Evolutionary conservation across 2,797 vertebrate genomes (phyloP).

Genomic region (Numenius phaeopus): DNA sequence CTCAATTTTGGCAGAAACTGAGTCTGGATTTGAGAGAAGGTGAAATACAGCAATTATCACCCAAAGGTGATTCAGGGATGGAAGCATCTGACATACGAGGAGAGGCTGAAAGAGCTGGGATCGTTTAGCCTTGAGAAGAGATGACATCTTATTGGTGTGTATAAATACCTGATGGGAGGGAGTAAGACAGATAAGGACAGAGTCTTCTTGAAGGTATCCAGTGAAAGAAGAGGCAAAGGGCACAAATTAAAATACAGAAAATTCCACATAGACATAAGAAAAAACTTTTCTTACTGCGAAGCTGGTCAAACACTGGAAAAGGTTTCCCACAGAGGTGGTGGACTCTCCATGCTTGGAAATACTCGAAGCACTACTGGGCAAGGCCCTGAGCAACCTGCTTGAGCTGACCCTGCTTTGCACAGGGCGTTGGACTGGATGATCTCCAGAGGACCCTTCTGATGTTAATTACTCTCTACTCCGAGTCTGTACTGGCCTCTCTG

Average conservation of each 20-base stretch:
- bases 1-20: neutral
- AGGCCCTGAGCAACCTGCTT: neutral
- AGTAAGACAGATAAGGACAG: neutral
- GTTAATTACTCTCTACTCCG: neutral
- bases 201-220: neutral
- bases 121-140: neutral
- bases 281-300: neutral
- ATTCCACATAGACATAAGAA: neutral
- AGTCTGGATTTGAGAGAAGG: neutral
- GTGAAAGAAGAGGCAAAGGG: neutral
- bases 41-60: neutral
- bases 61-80: neutral
- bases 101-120: no score
- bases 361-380: neutral
- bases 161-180: neutral
- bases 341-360: neutral
- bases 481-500: neutral
- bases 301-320: neutral
- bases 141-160: neutral
- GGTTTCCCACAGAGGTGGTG: neutral
- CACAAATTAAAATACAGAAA: neutral
- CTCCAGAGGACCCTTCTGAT: neutral
- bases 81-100: neutral
- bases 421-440: neutral
- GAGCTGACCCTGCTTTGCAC: neutral